Conservation (phyloP, 2,888 invertebrate species). For the Hirtodrosophila trivittata region DNA sequence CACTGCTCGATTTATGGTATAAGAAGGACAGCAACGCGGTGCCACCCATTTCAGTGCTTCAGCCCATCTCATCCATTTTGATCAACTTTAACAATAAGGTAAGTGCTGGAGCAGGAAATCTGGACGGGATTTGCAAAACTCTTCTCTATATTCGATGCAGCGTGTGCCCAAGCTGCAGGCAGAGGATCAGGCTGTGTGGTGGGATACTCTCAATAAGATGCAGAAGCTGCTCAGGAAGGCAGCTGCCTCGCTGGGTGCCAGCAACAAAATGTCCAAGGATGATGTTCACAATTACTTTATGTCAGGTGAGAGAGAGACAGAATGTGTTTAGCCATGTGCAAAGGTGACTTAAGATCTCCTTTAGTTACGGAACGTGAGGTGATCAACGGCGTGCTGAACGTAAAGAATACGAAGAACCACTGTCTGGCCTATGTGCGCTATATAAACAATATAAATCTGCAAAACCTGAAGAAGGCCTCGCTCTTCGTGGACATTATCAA, state of each 20-base stretch:
- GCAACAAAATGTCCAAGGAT: slow-evolving; percentile 94
- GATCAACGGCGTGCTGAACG: slow-evolving; percentile 96
- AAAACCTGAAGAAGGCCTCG: slow-evolving; percentile 96
- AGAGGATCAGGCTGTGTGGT: slow-evolving; percentile 98
- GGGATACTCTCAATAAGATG: slow-evolving; percentile 98
- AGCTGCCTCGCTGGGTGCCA: slow-evolving; percentile 91
- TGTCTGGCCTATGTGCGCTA: slow-evolving; percentile 97
- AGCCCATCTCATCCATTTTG: slow-evolving; percentile 98
- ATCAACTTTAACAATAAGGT: slow-evolving; percentile 99
- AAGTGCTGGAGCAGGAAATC: not conserved
- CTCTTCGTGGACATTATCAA: slow-evolving; percentile 97
- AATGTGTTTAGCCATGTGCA: not conserved
- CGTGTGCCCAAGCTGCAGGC: slow-evolving; percentile 97
- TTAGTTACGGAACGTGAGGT: slow-evolving; percentile 98
- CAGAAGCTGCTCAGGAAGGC: slow-evolving; percentile 97
- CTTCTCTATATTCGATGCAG: slow-evolving; percentile 83
- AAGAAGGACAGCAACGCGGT: slow-evolving; percentile 98
- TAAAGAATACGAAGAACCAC: slow-evolving; percentile 97
- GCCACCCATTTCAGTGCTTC: slow-evolving; percentile 96
- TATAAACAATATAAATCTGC: slow-evolving; percentile 98
- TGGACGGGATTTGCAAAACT: not conserved
- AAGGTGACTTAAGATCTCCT: not conserved
- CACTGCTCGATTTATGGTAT: slow-evolving; percentile 96
- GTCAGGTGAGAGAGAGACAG: slow-evolving; percentile 94
- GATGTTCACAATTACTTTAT: slow-evolving; percentile 99